These are phyloP conservation scores for Mamestra brassicae DNA, from an alignment of 2,888 invertebrate genomes.

Conservation along the genomic window DNA sequence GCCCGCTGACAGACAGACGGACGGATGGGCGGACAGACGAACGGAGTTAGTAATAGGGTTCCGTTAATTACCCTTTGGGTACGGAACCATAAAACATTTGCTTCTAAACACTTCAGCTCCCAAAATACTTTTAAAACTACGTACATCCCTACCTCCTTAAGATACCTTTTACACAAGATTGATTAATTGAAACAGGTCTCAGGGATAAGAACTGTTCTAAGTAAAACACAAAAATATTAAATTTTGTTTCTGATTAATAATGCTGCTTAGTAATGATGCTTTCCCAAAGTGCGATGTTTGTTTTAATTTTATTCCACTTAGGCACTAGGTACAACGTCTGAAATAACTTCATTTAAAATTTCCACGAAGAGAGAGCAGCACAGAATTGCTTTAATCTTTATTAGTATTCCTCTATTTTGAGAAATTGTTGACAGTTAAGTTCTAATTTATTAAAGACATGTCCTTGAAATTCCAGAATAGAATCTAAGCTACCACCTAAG, in stretches of 20 bases:
- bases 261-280: slow-evolving; percentile 63
- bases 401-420: slow-evolving; percentile 24
- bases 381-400: slow-evolving; percentile 40
- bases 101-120: background rate
- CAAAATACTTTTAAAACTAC: background rate
- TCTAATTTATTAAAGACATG: background rate
- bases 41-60: no score
- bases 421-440: background rate
- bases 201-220: background rate
- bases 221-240: slow-evolving; percentile 49
- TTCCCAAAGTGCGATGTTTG: slow-evolving; percentile 58
- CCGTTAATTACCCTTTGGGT: no score
- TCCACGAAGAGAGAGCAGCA: slow-evolving; percentile 37
- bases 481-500: background rate
- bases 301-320: slow-evolving; percentile 66
- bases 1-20: no score
- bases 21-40: no score
- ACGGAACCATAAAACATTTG: no score
- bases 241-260: slow-evolving; percentile 59
- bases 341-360: slow-evolving; percentile 58
- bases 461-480: background rate
- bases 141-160: background rate
- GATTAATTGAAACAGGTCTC: slow-evolving; percentile 37
- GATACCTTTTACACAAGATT: slow-evolving; percentile 8
- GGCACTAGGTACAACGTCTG: slow-evolving; percentile 41